Evolutionary conservation across 2,113 vertebrate genomes (phyloP), one percentile per base, ranked within the genome.

Genomic region (Seriola aureovittata): DNA sequence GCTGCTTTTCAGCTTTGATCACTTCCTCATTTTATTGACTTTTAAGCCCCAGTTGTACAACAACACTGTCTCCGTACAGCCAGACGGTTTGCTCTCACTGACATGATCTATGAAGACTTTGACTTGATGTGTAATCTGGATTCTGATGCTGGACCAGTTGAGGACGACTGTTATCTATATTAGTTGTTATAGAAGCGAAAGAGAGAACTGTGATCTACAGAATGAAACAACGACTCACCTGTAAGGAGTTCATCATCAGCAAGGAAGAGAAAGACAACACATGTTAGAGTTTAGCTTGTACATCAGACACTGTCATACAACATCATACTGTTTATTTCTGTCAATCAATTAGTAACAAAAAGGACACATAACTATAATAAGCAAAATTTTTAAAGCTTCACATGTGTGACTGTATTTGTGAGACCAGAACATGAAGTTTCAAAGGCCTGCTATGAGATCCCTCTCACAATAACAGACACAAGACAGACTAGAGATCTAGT

Each of bases 221-320:
- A 74, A 10, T 21, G 14, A 72, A 64, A 42, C 25, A 71, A 42
- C 17, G 46, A 88, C 90, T 90, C 68, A 92, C 88, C 88, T 92
- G 80, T 82, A 69, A 60, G 69, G 25, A 3, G 86, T 46, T 74
- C 54, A 3, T 32, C 40, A 17, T 58, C 50, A 64, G 57, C 17
- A 29, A 11, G 32, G 23, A 34, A 16, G 50, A 88, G 54, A 85
- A 32, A 73, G 25, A 78, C 19, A 84, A 50, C 23, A 77, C 13
- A 75, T 0, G 10, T 36, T 11, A 80, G 4, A 23, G 4, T 19
- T 71, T 11, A 34, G n/a, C 16, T 21, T 13, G 2, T 3, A 29
- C 6, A 44, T 9, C 32, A 42, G 13, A 63, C 2, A 63, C 5
- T 11, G 3, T 42, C 16, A 25, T 29, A 64, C 23, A 42, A 4